Evolutionary conservation across 30 jellyfish, hydroid and myxozoan genomes (phyloP).

Genomic region (Pseudorhiza aurosa): DNA sequence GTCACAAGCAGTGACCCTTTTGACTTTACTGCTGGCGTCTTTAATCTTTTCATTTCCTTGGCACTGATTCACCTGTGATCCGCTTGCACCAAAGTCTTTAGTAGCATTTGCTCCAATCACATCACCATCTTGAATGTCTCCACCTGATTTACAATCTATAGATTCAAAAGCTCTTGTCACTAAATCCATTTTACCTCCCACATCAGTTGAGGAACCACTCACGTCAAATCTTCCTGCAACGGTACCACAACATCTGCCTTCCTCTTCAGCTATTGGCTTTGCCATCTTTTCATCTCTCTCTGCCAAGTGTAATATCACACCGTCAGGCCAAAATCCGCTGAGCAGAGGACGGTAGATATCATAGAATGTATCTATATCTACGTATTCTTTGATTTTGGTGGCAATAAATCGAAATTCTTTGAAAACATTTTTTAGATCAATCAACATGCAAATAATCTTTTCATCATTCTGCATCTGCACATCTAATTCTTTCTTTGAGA

Average conservation of each 20-base stretch:
- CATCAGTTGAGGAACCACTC: no score
- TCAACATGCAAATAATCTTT: not conserved
- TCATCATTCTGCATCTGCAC: no score
- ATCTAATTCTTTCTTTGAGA: not conserved
- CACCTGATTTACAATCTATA: no score
- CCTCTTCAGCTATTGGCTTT: not conserved
- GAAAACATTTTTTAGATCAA: conserved; percentile 5
- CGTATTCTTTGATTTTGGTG: not conserved
- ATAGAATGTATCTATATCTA: conserved; percentile 43
- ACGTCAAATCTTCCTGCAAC: not conserved
- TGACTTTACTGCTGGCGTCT: not conserved
- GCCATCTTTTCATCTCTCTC: not conserved
- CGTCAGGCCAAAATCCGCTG: conserved; percentile 69
- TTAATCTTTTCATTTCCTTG: no score
- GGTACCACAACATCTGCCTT: not conserved
- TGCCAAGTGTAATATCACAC: conserved; percentile 6
- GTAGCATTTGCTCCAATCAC: no score
- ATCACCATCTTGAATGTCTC: no score
- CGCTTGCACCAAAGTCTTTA: no score
- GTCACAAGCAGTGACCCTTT: not conserved
- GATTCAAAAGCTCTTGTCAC: not conserved
- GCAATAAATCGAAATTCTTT: conserved; percentile 19
- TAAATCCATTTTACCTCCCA: no score
- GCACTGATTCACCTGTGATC: no score
- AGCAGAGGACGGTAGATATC: conserved; percentile 51